phyloP scores from a whole-genome alignment of 2,888 invertebrate genomes.

The Andricus curvator region DNA sequence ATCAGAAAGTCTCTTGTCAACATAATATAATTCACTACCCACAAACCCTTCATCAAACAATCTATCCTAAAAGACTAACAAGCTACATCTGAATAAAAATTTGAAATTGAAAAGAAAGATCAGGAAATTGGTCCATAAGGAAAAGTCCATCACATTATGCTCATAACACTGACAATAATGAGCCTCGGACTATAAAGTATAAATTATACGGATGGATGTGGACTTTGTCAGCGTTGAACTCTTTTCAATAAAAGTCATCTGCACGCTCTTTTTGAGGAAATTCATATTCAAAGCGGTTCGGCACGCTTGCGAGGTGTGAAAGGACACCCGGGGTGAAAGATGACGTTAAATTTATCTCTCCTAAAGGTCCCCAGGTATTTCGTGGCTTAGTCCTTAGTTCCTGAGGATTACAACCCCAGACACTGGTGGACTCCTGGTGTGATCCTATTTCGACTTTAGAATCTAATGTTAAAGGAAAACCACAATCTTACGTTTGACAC shows the following conservation, averaged over 20 bases:
- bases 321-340: constrained; percentile 28
- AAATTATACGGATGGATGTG: constrained; percentile 6
- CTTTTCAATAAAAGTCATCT: constrained; percentile 26
- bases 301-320: constrained; percentile 41
- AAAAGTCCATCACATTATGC: background rate
- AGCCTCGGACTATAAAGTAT: background rate
- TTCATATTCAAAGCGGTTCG: constrained; percentile 37
- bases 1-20: background rate
- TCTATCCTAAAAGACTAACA: background rate
- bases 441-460: constrained; percentile 54
- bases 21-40: background rate
- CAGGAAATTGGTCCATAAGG: background rate
- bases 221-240: constrained; percentile 31
- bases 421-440: constrained; percentile 40
- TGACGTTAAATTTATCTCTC: constrained; percentile 41
- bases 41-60: background rate
- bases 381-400: constrained; percentile 40
- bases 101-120: constrained; percentile 17
- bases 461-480: constrained; percentile 50
- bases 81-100: constrained; percentile 2
- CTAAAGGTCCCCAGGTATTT: constrained; percentile 37
- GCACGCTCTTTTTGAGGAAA: constrained; percentile 31
- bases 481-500: constrained; percentile 48
- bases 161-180: constrained; percentile 6
- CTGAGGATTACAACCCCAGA: constrained; percentile 36